These are phyloP conservation scores for Yoshiicerus persimilis DNA, from an alignment of 1,140 invertebrate genomes.

Conservation along the genomic window DNA sequence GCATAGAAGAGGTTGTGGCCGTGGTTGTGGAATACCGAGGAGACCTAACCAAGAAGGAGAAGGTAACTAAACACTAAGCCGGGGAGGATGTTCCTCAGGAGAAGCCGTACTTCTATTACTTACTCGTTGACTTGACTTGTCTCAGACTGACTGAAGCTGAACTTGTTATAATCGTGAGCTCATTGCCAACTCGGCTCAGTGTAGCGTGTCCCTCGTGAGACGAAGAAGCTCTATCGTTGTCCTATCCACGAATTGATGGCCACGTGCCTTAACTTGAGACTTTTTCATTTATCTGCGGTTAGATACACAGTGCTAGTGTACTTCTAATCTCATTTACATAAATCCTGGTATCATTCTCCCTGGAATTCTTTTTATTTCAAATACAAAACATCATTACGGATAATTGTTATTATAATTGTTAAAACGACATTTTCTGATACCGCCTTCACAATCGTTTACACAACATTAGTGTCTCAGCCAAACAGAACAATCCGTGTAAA, in stretches of 20 bases:
- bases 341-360: too few species aligned
- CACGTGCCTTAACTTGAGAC: not conserved
- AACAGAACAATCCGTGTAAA: too few species aligned
- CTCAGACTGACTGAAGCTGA: not conserved
- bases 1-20: not conserved
- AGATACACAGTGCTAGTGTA: not conserved
- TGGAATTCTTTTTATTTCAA: not conserved
- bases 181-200: slow-evolving; percentile 12
- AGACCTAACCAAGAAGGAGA: not conserved
- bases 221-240: not conserved
- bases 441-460: too few species aligned
- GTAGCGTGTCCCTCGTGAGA: slow-evolving; percentile 7
- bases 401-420: not conserved
- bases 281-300: not conserved
- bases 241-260: not conserved
- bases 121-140: not conserved
- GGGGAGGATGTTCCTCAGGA: not conserved
- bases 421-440: too few species aligned
- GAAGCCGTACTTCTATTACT: not conserved
- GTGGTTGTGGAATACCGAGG: not conserved
- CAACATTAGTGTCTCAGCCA: too few species aligned
- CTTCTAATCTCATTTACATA: too few species aligned
- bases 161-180: not conserved
- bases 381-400: too few species aligned
- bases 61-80: not conserved